These are phyloP conservation scores for Elymnias hypermnestra DNA, from an alignment of 1,140 invertebrate genomes.

Conservation along the genomic window DNA sequence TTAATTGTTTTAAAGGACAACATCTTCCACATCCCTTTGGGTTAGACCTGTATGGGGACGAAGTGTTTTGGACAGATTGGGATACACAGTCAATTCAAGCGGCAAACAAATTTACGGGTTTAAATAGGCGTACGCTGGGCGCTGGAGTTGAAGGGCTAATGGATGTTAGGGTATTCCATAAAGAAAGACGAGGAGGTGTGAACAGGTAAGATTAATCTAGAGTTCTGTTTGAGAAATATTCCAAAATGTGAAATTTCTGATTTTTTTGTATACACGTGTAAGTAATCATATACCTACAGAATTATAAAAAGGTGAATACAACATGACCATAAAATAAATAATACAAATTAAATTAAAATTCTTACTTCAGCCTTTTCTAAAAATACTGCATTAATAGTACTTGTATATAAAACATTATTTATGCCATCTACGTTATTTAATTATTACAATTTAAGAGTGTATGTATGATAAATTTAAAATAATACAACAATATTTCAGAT, in stretches of 20 bases:
- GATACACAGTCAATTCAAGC: conserved; percentile 84
- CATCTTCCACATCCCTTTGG: conserved; percentile 90
- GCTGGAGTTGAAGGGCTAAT: conserved; percentile 85
- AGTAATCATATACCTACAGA: no score
- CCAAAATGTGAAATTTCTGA: background rate
- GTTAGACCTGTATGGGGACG: conserved; percentile 88
- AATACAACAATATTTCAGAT: no score
- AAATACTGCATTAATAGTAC: no score
- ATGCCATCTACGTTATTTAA: no score
- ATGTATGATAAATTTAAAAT: no score
- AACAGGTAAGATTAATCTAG: conserved; percentile 39
- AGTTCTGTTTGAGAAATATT: background rate
- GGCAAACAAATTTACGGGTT: conserved; percentile 85
- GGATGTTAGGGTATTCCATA: conserved; percentile 91
- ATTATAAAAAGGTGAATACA: no score
- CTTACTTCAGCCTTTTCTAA: no score
- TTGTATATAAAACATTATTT: no score
- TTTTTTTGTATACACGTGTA: no score
- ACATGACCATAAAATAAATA: no score
- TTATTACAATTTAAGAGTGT: no score
- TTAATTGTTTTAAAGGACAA: conserved; percentile 62
- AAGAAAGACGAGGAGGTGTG: conserved; percentile 73
- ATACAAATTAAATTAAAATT: no score
- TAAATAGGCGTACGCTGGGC: conserved; percentile 79
- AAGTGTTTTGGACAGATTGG: conserved; percentile 94